Percentiles rank a stretch among this genome's conserved stretches.
phyloP scores from a whole-genome alignment of 2,113 vertebrate species.

The Otus sunia region DNA sequence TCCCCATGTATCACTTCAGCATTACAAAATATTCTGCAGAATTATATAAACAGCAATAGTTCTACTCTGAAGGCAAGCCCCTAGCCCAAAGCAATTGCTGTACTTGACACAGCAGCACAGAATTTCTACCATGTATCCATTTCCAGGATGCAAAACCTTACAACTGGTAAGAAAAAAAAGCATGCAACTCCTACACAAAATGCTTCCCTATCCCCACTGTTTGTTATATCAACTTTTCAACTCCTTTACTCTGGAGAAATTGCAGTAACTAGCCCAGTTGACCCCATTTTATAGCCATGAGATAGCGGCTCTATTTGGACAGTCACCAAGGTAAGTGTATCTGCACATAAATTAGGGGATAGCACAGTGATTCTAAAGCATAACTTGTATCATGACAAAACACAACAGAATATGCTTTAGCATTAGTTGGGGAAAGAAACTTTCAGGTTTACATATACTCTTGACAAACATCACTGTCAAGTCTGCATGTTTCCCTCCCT shows the following conservation, averaged over 20 bases:
- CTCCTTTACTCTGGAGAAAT: background rate
- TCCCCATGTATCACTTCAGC: background rate
- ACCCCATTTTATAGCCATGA: background rate
- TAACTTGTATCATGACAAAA: background rate
- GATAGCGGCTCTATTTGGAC: background rate
- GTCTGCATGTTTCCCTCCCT: background rate
- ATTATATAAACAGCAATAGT: background rate
- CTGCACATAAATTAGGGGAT: background rate
- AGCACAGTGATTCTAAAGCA: background rate
- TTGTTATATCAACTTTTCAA: background rate
- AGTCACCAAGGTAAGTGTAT: background rate
- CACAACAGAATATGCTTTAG: background rate
- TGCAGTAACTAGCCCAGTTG: background rate
- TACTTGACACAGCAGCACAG: background rate
- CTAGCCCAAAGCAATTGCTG: background rate
- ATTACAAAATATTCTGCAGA: background rate
- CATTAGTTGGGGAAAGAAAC: background rate
- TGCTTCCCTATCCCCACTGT: rapidly evolving
- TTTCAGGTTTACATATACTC: background rate
- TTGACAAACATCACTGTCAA: background rate
- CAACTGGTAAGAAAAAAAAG: background rate
- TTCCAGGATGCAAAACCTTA: background rate
- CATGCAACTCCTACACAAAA: background rate
- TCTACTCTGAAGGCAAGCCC: background rate
- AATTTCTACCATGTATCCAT: background rate